Base-by-base conservation (phyloP, 2,888 invertebrate species). In the Drosophila birchii region DNA sequence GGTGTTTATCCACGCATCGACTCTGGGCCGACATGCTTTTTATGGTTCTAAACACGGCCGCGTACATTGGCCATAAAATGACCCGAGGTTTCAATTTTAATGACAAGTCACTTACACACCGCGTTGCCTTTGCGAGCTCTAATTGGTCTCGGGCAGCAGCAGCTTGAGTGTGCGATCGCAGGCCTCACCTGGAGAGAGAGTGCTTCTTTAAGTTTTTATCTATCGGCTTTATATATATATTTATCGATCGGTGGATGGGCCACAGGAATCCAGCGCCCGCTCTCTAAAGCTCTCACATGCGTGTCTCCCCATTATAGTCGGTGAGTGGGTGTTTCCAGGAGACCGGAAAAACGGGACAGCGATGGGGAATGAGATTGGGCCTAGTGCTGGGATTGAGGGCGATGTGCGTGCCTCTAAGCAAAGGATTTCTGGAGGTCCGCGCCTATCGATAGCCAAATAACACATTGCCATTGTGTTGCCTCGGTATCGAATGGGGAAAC, bases 11-110 rank as follows among this genome's bases (percentile, higher is more conserved):
- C 80, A 78, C 71, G 81, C 79, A 73, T 44, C 36, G 73, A 26
- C 58, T 78, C 18, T 32, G 51, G 32, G 38, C 32, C 41, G 41
- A 57, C 54, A 44, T 36, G 38, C 29, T 60, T 74, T 80, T 75
- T 81, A 78, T 79, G 69, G 57, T 34, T 51, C 43, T 57, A 59
- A 68, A 66, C 67, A 62, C 47, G 49, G 67, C 34, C 29, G 80
- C 70, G 78, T 73, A 41, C 44, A 61, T 58, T 56, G 57, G 64
- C 69, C 71, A 80, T 83, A 80, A 84, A 88, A 82, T 82, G 88
- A 80, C 80, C 88, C 63, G 53, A 77, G 75, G 83, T 78, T 82
- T 85, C 73, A 85, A 87, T 78, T 86, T 83, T 80, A 88, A 88
- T 84, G 83, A 86, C 86, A 84, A 78, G 80, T 88, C 86, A 78